These are phyloP conservation scores for Prionailurus viverrinus DNA, from an alignment of 2,113 vertebrate genomes.

Conservation along the genomic window DNA sequence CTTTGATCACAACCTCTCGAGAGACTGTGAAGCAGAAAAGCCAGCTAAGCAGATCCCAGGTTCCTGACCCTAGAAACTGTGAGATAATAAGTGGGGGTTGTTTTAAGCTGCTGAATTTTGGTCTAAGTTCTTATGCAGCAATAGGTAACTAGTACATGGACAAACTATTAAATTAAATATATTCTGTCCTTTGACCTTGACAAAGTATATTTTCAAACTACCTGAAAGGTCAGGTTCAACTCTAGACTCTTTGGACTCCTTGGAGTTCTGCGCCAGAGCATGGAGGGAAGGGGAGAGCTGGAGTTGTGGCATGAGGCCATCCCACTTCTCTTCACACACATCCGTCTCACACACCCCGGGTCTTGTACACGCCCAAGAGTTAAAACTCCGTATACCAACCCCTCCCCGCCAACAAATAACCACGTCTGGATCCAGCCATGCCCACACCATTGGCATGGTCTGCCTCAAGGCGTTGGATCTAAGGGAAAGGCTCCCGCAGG, in stretches of 20 bases:
- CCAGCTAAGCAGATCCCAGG: too few species aligned
- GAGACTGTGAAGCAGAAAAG: not conserved
- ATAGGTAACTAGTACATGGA: not conserved
- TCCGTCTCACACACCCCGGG: not conserved
- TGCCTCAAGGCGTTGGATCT: not conserved
- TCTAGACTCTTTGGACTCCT: not conserved
- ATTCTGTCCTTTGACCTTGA: not conserved
- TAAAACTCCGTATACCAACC: not conserved
- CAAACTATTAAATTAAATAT: not conserved
- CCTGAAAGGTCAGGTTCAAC: not conserved
- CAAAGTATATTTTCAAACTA: not conserved
- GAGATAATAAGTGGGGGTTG: not conserved
- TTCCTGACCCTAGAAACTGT: not conserved
- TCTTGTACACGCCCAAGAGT: rapidly evolving
- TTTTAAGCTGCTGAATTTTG: not conserved
- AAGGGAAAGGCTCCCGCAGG: not conserved
- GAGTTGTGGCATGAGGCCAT: not conserved
- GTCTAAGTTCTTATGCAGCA: not conserved
- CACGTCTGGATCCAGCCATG: not conserved
- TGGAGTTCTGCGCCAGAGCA: not conserved
- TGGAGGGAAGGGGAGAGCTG: too few species aligned
- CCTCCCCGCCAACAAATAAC: too few species aligned
- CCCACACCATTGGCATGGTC: rapidly evolving
- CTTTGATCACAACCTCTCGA: not conserved
- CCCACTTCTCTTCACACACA: not conserved